Percentiles rank a stretch among this genome's conserved stretches.
Conservation (phyloP, 2,113 vertebrate species). For the Corythaeola cristata region DNA sequence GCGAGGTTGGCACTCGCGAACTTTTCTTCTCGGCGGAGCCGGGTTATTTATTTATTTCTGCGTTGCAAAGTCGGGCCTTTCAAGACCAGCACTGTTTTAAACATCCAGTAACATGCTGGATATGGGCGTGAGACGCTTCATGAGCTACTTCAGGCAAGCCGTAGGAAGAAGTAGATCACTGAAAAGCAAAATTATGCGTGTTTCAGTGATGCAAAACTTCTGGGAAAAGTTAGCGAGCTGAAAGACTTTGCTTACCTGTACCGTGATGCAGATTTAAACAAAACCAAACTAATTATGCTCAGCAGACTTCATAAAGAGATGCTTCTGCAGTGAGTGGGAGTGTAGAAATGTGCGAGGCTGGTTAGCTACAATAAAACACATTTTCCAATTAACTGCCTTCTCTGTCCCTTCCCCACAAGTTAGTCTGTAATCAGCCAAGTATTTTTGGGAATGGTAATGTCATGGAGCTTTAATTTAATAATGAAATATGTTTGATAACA, state of each 20-base stretch:
- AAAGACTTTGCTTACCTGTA: not conserved
- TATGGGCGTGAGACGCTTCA: rapidly evolving
- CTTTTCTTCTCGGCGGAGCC: not conserved
- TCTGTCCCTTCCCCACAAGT: not conserved
- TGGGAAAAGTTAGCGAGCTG: not conserved
- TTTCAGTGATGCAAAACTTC: conserved; percentile 14
- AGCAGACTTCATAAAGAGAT: not conserved
- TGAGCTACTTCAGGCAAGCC: not conserved
- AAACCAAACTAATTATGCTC: conserved; percentile 1
- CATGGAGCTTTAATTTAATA: not conserved
- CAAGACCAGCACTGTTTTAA: not conserved
- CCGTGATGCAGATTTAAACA: conserved; percentile 39
- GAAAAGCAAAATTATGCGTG: not conserved
- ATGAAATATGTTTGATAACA: not conserved
- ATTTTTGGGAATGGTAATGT: not conserved
- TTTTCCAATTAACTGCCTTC: not conserved
- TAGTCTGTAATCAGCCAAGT: not conserved
- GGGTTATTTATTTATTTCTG: not conserved
- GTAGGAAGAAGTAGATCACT: not conserved
- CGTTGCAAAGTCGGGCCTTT: not conserved
- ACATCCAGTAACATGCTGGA: rapidly evolving
- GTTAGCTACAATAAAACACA: not conserved
- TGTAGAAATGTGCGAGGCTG: not conserved
- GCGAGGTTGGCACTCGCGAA: not conserved
- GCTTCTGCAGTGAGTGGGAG: not conserved